These are phyloP conservation scores for Sinocyclocheilus anophthalmus DNA, from an alignment of 2,113 vertebrate genomes.

Conservation along the genomic window DNA sequence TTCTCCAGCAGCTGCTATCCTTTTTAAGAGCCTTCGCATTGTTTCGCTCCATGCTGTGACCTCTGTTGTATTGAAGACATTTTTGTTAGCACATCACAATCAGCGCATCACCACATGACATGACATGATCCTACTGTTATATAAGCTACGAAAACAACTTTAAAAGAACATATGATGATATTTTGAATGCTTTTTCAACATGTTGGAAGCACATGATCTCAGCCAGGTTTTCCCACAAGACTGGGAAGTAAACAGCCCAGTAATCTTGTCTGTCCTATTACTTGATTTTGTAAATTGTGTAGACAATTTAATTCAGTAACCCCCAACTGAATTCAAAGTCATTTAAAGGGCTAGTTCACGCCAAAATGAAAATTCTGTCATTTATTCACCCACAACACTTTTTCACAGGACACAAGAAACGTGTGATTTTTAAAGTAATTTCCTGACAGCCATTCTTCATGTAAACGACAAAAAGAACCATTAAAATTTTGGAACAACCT, in stretches of 20 bases:
- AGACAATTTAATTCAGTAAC: neutral
- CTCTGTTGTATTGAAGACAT: neutral
- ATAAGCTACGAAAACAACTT: neutral
- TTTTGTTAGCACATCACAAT: neutral
- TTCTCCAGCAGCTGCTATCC: neutral
- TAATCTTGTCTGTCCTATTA: neutral
- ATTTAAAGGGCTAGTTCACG: neutral
- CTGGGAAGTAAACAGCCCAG: neutral
- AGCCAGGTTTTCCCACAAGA: neutral
- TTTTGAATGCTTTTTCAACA: neutral
- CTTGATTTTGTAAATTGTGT: neutral
- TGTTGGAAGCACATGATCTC: neutral
- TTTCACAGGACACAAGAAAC: no score
- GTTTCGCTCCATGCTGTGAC: neutral
- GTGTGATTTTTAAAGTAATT: no score
- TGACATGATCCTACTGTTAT: neutral
- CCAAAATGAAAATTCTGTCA: neutral
- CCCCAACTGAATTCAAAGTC: neutral
- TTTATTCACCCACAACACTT: no score
- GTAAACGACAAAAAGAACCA: no score
- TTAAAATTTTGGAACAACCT: no score
- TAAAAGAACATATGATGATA: neutral
- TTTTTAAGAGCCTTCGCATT: constrained; percentile 1
- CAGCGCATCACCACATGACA: neutral
- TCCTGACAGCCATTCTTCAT: no score